Base-by-base conservation (phyloP, 2,113 vertebrate genomes). In the Sebastes fasciatus region DNA sequence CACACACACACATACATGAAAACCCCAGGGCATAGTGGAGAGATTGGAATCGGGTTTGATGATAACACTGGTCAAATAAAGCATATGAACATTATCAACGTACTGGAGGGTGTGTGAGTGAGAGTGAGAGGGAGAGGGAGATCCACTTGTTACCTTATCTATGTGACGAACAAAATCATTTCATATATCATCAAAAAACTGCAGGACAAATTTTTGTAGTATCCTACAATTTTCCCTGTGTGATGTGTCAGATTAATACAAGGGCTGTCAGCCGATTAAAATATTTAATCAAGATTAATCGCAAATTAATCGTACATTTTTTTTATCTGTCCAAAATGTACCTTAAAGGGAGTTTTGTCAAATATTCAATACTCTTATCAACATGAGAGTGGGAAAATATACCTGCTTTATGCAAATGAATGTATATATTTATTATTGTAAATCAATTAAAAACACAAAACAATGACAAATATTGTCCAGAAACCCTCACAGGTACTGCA, bases 31-130 rank as follows among this genome's bases (percentile, higher is more conserved):
- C 52, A 1, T 5, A 48, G 23, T 79, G 54, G 69, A 26, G 40
- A 54, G 65, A 83, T 19, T 80, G 54, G 51, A 76, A 77, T 68
- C 2, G 6, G 77, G 64, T 89, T 89, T 85, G 81, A 83, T 83
- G 43, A 70, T 71, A 57, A 70, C 65, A 49, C 48, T 40, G 69
- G 64, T 80, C 58, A 80, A 79, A 67, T 54, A 70, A 89, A 82
- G 69, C 34, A 78, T 63, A 42, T n/a, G 14, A 74, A 67, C 62
- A 52, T 65, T 58, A 67, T 51, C 66, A 67, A 57, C 74, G 43
- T 51, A 66, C 21, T 66, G 5, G 43, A 64, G 52, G 16, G 34
- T 61, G 63, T 63, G 48, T 40, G 68, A 12, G 62, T 45, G 19
- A 40, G 26, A 63, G 34, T 42, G 61, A 62, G 17, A 43, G 4